phyloP scores from a whole-genome alignment of 2,888 invertebrate species.

The Choreutis nemorana region DNA sequence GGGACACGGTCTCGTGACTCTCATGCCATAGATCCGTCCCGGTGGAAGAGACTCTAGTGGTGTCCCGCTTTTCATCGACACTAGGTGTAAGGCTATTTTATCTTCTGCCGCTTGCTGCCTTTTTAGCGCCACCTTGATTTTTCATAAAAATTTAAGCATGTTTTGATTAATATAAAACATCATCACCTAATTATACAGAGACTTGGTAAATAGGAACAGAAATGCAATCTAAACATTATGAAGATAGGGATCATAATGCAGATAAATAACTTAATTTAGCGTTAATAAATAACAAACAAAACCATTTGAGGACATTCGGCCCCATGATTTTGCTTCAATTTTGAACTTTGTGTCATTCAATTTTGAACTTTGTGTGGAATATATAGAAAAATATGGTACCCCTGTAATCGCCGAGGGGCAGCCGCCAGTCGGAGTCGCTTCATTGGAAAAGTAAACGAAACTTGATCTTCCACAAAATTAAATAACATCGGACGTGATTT shows the following conservation, averaged over 20 bases:
- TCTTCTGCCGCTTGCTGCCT: constrained; percentile 97
- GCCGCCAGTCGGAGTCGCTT: constrained; percentile 24
- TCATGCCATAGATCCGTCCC: constrained; percentile 90
- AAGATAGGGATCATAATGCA: constrained; percentile 8
- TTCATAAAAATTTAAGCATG: neutral
- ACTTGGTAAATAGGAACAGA: no score
- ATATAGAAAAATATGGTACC: no score
- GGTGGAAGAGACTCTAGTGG: constrained; percentile 79
- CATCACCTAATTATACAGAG: no score
- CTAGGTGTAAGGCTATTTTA: constrained; percentile 90
- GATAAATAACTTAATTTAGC: constrained; percentile 56
- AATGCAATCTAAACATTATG: neutral
- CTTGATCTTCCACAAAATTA: constrained; percentile 46
- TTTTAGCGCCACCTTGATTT: constrained; percentile 91
- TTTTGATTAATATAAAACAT: no score
- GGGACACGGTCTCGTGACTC: constrained; percentile 78
- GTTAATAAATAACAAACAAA: constrained; percentile 59
- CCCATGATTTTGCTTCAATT: no score
- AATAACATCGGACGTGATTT: constrained; percentile 41
- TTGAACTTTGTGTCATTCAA: no score
- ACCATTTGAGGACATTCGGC: no score
- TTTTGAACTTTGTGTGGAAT: no score
- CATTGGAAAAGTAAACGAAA: constrained; percentile 57
- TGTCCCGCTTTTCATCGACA: constrained; percentile 70
- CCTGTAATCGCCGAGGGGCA: constrained; percentile 16